Evolutionary conservation across 2,113 vertebrate species (phyloP).

Genomic region (Grantiella picta): DNA sequence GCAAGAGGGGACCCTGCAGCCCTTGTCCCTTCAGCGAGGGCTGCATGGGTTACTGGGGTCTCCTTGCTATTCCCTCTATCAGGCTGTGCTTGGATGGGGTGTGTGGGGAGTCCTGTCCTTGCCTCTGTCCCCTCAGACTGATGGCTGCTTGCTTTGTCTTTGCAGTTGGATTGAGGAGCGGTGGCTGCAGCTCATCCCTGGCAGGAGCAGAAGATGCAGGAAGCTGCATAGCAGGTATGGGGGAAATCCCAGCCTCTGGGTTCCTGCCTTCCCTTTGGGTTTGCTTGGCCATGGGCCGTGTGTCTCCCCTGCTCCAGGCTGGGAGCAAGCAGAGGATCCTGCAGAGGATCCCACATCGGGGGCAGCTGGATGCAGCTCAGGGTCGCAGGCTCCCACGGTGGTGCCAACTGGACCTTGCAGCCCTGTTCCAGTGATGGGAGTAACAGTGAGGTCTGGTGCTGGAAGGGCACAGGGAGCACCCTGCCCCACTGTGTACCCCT

Average conservation of each 20-base stretch:
- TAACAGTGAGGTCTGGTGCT: background rate
- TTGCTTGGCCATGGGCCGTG: accelerated
- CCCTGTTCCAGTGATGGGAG: background rate
- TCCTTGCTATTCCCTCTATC: background rate
- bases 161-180: conserved; percentile 11
- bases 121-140: background rate
- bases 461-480: background rate
- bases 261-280: background rate
- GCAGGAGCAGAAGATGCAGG: conserved; percentile 30
- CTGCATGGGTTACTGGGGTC: background rate
- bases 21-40: background rate
- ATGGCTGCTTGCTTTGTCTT: background rate
- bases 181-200: background rate
- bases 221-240: background rate
- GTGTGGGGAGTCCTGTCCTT: background rate
- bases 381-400: background rate
- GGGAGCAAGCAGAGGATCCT: background rate
- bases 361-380: background rate
- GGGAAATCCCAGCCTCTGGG: accelerated
- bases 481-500: background rate
- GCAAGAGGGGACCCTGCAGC: background rate
- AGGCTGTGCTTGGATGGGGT: accelerated
- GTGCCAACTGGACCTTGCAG: background rate
- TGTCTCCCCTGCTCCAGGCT: background rate
- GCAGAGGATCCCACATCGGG: no score